phyloP scores from a whole-genome alignment of 2,113 vertebrate species.

The Sciurus niger region DNA sequence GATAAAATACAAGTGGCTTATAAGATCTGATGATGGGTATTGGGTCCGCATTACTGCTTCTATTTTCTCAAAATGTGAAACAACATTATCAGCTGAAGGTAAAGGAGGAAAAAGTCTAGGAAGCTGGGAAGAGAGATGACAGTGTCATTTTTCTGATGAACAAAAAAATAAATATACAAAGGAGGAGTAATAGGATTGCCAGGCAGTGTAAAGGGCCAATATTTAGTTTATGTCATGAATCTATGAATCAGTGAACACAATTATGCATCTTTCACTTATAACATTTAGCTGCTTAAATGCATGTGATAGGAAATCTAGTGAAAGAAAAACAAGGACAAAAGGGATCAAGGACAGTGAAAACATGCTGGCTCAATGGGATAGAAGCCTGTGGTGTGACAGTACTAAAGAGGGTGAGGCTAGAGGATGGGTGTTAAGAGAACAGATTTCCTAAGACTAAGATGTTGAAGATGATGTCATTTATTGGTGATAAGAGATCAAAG shows the following conservation, averaged over 20 bases:
- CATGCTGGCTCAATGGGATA: neutral
- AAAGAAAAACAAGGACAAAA: neutral
- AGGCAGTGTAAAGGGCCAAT: neutral
- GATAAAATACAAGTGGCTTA: neutral
- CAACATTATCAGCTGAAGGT: neutral
- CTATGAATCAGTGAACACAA: neutral
- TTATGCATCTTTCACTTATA: neutral
- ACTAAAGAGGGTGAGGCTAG: neutral
- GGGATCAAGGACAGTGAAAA: neutral
- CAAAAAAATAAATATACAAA: neutral
- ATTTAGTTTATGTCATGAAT: neutral
- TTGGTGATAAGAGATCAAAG: neutral
- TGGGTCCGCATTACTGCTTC: conserved; percentile 22
- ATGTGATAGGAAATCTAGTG: conserved; percentile 1
- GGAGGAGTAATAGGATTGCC: neutral
- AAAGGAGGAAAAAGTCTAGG: neutral
- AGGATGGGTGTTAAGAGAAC: neutral
- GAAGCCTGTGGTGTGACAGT: neutral
- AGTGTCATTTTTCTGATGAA: neutral
- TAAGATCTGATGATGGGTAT: neutral
- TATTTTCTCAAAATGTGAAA: conserved; percentile 41
- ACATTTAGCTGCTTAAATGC: neutral
- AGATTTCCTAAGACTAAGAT: neutral
- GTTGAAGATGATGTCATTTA: neutral
- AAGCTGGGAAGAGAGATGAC: neutral